phyloP scores from a whole-genome alignment of 2,888 invertebrate genomes.

The Tortrix viridana region DNA sequence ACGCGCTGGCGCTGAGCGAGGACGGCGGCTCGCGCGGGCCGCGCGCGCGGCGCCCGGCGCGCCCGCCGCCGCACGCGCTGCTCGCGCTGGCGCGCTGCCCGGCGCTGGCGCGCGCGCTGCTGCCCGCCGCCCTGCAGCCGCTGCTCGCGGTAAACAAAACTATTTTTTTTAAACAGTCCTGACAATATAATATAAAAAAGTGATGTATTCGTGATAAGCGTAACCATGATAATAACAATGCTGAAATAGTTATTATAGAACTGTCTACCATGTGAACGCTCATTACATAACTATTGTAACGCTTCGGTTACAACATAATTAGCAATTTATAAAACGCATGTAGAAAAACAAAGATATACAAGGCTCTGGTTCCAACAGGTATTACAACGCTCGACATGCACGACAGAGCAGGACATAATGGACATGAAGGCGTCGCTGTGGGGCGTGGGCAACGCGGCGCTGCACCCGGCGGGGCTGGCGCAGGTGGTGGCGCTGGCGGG shows the following conservation, averaged over 20 bases:
- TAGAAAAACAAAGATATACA: too few relatives aligned
- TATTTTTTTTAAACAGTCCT: too few relatives aligned
- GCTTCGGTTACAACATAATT: too few relatives aligned
- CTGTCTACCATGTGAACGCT: too few relatives aligned
- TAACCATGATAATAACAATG: too few relatives aligned
- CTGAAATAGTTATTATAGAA: too few relatives aligned
- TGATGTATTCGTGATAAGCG: too few relatives aligned
- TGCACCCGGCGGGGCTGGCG: slow-evolving; percentile 90
- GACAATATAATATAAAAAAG: too few relatives aligned
- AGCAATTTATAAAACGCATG: too few relatives aligned
- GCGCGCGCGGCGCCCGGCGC: slow-evolving; percentile 80
- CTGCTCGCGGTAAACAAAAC: slow-evolving; percentile 33
- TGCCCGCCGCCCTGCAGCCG: slow-evolving; percentile 69
- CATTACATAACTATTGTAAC: too few relatives aligned
- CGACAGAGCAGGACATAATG: slow-evolving; percentile 88
- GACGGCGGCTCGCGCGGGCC: slow-evolving; percentile 50
- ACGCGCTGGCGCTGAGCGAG: slow-evolving; percentile 91
- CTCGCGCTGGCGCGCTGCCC: slow-evolving; percentile 92
- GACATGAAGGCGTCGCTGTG: slow-evolving; percentile 95
- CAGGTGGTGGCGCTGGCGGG: slow-evolving; percentile 85
- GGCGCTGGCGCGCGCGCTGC: slow-evolving; percentile 82
- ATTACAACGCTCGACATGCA: slow-evolving; percentile 81
- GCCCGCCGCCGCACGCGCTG: slow-evolving; percentile 90
- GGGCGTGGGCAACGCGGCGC: slow-evolving; percentile 93
- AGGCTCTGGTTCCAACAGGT: slow-evolving; percentile 50